A percentile compares a stretch with the other conserved stretches of the same genome.
Evolutionary conservation across 1,140 invertebrate species (phyloP).

Genomic region (Reticulitermes speratus): DNA sequence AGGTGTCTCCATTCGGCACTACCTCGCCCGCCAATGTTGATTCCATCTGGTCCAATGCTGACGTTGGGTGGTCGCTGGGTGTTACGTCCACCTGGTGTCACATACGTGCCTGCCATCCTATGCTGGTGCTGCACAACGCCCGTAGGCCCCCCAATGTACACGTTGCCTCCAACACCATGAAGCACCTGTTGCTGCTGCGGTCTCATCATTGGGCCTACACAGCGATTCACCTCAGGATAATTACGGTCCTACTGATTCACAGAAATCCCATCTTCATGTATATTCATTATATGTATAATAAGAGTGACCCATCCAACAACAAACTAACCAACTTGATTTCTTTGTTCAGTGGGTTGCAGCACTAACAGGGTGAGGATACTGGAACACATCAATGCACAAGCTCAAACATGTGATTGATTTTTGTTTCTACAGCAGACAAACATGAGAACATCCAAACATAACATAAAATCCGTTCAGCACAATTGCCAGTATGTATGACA

Average conservation of each 20-base stretch:
- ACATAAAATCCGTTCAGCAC: no score
- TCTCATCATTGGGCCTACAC: constrained; percentile 65
- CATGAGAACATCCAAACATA: no score
- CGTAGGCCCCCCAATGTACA: constrained; percentile 45
- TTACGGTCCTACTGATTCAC: neutral
- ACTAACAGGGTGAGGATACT: no score
- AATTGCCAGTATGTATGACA: no score
- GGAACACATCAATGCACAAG: no score
- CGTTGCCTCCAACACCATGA: constrained; percentile 42
- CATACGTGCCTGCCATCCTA: constrained; percentile 36
- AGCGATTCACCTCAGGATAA: neutral
- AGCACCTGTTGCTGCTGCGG: constrained; percentile 53
- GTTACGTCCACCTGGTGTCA: constrained; percentile 46
- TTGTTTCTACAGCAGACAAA: no score
- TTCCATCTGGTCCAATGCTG: constrained; percentile 48
- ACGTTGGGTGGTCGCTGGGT: constrained; percentile 54
- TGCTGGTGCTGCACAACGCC: constrained; percentile 13
- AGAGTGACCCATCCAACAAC: neutral
- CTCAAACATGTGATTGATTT: no score
- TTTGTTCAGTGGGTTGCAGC: neutral
- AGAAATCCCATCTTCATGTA: neutral
- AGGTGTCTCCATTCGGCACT: constrained; percentile 65
- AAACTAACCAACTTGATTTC: no score
- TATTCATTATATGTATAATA: neutral
- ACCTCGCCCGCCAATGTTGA: constrained; percentile 37